Evolutionary conservation across 2,888 invertebrate genomes (phyloP).

Genomic region (Dione vanillae): DNA sequence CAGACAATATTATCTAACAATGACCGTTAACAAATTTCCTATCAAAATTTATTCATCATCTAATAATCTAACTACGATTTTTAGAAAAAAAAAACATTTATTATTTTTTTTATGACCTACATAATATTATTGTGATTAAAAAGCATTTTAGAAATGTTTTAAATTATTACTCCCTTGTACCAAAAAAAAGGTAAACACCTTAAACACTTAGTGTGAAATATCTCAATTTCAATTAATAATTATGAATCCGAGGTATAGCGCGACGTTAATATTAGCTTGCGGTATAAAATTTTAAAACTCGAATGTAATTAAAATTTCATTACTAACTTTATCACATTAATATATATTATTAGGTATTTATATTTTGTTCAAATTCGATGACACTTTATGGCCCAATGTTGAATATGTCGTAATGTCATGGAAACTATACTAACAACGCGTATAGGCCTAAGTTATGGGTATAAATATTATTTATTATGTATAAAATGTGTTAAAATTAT

Average conservation of each 20-base stretch:
- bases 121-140: constrained; percentile 67
- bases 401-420: constrained; percentile 43
- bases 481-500: constrained; percentile 44
- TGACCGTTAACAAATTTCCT: constrained; percentile 77
- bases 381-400: constrained; percentile 45
- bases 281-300: constrained; percentile 51
- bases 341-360: constrained; percentile 42
- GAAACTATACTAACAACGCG: constrained; percentile 44
- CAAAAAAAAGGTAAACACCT: constrained; percentile 68
- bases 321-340: constrained; percentile 50
- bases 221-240: constrained; percentile 41
- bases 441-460: constrained; percentile 44
- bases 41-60: constrained; percentile 67
- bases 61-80: constrained; percentile 72
- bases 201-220: constrained; percentile 71
- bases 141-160: constrained; percentile 76
- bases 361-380: constrained; percentile 51
- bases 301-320: constrained; percentile 50
- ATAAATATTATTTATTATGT: constrained; percentile 42
- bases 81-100: constrained; percentile 61
- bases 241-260: constrained; percentile 45
- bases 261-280: constrained; percentile 49
- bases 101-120: constrained; percentile 54
- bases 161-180: constrained; percentile 73
- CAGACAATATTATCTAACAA: constrained; percentile 75